phyloP scores from a whole-genome alignment of 2,888 invertebrate species.

The Apamea monoglypha region DNA sequence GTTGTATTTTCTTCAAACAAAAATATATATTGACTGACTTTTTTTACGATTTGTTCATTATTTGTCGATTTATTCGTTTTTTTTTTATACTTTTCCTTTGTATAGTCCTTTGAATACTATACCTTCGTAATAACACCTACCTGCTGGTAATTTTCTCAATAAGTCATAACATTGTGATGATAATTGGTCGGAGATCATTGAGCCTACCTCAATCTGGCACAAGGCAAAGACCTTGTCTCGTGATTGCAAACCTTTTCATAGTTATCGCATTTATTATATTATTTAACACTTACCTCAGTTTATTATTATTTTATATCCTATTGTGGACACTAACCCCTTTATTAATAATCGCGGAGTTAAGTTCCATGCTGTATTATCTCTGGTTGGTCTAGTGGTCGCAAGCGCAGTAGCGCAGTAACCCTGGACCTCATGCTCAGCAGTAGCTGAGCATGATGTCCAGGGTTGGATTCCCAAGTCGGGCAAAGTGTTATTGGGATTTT shows the following conservation, averaged over 20 bases:
- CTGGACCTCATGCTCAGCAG: no score
- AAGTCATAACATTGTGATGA: not conserved
- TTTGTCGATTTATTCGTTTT: no score
- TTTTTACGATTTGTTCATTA: no score
- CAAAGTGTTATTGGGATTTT: no score
- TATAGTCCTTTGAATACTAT: no score
- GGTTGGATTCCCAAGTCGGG: no score
- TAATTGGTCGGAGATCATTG: constrained; percentile 39
- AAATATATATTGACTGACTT: no score
- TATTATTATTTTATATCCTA: not conserved
- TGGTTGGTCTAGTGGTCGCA: not conserved
- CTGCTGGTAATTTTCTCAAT: not conserved
- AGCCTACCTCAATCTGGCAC: constrained; percentile 36
- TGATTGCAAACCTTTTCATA: constrained; percentile 47
- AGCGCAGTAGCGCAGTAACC: no score
- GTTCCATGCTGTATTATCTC: not conserved
- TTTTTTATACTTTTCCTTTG: no score
- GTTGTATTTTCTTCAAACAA: not conserved
- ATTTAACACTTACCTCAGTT: constrained; percentile 9
- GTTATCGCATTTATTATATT: constrained; percentile 4
- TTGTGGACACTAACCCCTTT: not conserved
- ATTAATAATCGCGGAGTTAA: not conserved
- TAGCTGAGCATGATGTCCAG: not conserved
- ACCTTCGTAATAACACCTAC: not conserved
- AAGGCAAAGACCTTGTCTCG: constrained; percentile 41